Evolutionary conservation across 2,888 invertebrate species (phyloP), one percentile per base, ranked within the genome.

Genomic region (Anthrax anthrax): DNA sequence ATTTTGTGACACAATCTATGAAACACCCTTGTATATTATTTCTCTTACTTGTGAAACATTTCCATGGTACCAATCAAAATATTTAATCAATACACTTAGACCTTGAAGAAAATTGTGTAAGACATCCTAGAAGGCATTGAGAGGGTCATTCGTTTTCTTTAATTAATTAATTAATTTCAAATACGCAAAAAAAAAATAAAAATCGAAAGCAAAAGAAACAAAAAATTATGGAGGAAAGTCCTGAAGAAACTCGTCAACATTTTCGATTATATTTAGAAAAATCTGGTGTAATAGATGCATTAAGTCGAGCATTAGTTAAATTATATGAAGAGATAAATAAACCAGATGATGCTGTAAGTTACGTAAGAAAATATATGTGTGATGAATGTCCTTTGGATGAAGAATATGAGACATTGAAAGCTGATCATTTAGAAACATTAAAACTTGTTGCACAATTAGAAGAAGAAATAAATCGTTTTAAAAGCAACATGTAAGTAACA

Each of bases 321-420:
- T 58, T 68, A 1, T 68, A 68, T 44, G 67, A 67, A 52, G 67
- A 68, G 49, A 60, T 61, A 42, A 65, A 66, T 44, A 68, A 68
- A 42, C 67, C 67, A 1, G 62, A 65, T 23, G 67, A 67, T 60
- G 65, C 67, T 10, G 63, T 68, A 45, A 62, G 64, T 34, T 68
- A 63, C 52, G 62, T 68, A 18, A 58, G 65, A 13, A 65, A 65
- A 42, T 62, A 61, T 47, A 63, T 67, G 63, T 67, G 67, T 46
- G 64, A 64, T 46, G 55, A 60, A 6, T 66, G 67, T 43, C 67
- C 66, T 10, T 64, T 65, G 49, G 67, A 67, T 53, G 61, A 60
- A 3, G 58, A 61, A 48, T 65, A 59, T 38, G 64, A 66, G 46
- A 38, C 58, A 13, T 58, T 67, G 53, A 64, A 63, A 47, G 56